Conservation (phyloP, 2,113 vertebrate genomes). For the Leucopternis melanops region DNA sequence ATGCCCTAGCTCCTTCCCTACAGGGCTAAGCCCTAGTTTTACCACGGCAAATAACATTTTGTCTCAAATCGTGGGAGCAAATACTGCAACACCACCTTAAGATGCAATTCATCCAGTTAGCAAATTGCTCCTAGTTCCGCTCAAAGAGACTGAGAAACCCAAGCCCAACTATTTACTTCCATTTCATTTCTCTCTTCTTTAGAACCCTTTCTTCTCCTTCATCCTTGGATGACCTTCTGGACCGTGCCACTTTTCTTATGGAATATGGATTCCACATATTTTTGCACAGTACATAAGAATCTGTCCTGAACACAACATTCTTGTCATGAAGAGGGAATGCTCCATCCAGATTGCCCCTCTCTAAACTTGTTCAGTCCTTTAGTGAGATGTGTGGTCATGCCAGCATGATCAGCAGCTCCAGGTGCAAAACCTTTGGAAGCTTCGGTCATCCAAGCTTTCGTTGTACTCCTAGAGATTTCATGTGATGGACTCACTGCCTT, state of each 20-base stretch:
- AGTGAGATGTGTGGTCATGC: neutral
- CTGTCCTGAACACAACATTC: neutral
- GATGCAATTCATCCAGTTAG: neutral
- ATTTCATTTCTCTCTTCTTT: neutral
- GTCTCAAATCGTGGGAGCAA: neutral
- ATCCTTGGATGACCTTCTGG: neutral
- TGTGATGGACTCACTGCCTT: neutral
- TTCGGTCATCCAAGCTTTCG: rapidly evolving
- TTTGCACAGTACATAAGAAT: neutral
- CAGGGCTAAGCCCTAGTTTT: neutral
- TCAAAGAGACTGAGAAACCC: neutral
- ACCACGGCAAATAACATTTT: neutral
- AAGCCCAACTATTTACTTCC: neutral
- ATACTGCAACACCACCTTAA: neutral
- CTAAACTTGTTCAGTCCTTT: neutral
- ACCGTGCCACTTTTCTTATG: neutral
- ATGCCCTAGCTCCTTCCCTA: neutral
- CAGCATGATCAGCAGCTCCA: neutral
- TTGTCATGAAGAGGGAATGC: neutral
- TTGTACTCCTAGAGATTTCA: neutral
- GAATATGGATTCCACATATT: neutral
- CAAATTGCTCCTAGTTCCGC: neutral
- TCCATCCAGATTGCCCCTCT: neutral
- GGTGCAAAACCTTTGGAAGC: neutral
- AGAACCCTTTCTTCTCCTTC: neutral